These are phyloP conservation scores for Pseudocheirus occidentalis DNA, from an alignment of 2,797 vertebrate species.

Conservation along the genomic window DNA sequence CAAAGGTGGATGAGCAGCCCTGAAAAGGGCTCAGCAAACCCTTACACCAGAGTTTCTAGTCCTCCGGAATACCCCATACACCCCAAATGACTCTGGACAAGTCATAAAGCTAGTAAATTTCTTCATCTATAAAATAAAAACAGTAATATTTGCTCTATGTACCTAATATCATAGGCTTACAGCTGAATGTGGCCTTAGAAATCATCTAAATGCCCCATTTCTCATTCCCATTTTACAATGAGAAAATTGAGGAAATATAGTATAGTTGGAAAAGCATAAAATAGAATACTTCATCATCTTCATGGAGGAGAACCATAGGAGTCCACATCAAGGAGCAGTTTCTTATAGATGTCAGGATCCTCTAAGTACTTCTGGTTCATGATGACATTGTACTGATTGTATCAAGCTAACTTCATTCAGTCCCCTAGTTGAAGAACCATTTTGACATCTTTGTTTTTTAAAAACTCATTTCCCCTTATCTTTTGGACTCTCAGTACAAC, in stretches of 20 bases:
- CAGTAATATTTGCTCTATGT: background rate
- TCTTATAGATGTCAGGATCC: background rate
- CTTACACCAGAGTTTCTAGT: background rate
- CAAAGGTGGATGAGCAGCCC: background rate
- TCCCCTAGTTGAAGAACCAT: background rate
- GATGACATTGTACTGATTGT: background rate
- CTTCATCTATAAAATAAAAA: background rate
- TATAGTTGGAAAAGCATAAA: background rate
- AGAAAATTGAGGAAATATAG: background rate
- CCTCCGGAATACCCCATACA: background rate
- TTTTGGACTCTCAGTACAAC: background rate
- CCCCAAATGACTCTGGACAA: background rate
- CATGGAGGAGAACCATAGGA: background rate
- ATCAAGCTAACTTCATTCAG: background rate
- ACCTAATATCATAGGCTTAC: background rate
- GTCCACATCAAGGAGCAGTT: background rate
- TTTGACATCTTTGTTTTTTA: background rate
- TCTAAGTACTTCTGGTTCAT: background rate
- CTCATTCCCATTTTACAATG: background rate
- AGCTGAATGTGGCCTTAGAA: background rate
- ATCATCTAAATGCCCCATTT: background rate
- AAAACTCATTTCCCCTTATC: background rate
- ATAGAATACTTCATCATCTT: background rate
- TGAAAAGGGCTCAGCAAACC: background rate
- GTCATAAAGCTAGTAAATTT: background rate